Evolutionary conservation across 1,140 invertebrate species (phyloP), one percentile per base, ranked within the genome.

Genomic region (Drosophila trapezifrons): DNA sequence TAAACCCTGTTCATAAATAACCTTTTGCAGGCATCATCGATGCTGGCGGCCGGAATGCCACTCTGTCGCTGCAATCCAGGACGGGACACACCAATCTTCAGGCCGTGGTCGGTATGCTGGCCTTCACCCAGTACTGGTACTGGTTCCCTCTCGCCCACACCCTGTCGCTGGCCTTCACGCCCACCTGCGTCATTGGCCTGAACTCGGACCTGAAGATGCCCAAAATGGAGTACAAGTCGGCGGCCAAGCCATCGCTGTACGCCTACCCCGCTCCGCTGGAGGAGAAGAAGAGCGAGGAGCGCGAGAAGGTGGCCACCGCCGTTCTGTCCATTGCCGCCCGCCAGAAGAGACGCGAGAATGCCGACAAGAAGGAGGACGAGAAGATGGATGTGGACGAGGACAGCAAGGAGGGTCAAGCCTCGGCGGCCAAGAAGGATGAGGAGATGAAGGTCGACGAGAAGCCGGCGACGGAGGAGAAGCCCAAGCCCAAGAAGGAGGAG

Each of bases 41-140:
- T 92, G 92, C 94, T 93, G 97, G 99, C 78, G 99, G 99, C 35
- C 95, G 99, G 27, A 99, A 99, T 92, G 98, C 99, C 9, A 99
- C 98, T 0, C 95, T 99, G 4, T 97, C 97, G 0, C 93, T 99
- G 9, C 97, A 99, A 86, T 99, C 98, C 6, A 95, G 98, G 38
- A 99, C 98, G 42, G 99, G 99, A 1, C 98, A 99, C 92, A 99
- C 97, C 49, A 99, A 99, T 92, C 97, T 99, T 95, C 94, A 98
- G 51, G 97, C 98, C 3, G 98, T 99, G 4, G 98, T 99, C 2
- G 99, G 99, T n/a, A 97, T 98, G 92, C 92, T 99, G 43, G 96
- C 99, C 0, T 99, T 99, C 92, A 98, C 98, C 0, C 99, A 99
- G 92, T 99, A 99, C 92, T 99, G 99, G 99, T 99, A 99, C 92